Evolutionary conservation across 1,140 invertebrate species (phyloP).

Genomic region (Aphelinus certus): DNA sequence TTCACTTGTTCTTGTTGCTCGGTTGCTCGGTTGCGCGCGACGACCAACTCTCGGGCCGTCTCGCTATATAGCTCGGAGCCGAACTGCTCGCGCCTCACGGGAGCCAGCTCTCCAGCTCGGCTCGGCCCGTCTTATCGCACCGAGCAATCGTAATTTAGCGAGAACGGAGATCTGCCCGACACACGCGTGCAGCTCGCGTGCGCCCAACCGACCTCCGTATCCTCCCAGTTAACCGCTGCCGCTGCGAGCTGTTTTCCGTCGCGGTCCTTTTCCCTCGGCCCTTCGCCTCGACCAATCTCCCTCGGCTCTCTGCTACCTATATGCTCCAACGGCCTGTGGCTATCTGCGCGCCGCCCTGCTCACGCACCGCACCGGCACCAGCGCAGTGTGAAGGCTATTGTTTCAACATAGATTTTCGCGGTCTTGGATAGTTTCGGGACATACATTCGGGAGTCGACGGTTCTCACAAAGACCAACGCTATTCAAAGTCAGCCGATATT

Average conservation of each 20-base stretch:
- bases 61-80: too few relatives aligned
- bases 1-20: background rate
- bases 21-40: too few relatives aligned
- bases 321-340: background rate
- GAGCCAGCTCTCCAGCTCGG: conserved; percentile 9
- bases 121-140: conserved; percentile 13
- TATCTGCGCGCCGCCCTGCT: too few relatives aligned
- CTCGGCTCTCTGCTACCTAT: background rate
- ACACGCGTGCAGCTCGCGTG: conserved; percentile 27
- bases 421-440: too few relatives aligned
- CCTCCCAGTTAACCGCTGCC: background rate
- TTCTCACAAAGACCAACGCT: too few relatives aligned
- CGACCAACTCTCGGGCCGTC: too few relatives aligned
- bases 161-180: background rate
- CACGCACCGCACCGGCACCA: background rate
- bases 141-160: conserved; percentile 31
- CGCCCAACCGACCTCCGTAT: background rate
- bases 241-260: background rate
- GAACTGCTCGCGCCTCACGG: conserved; percentile 8
- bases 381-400: too few relatives aligned
- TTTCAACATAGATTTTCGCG: too few relatives aligned
- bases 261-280: background rate
- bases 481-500: too few relatives aligned
- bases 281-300: background rate
- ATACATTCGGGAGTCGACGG: too few relatives aligned